phyloP scores from a whole-genome alignment of 2,888 invertebrate species.

The Lepas anatifera region DNA sequence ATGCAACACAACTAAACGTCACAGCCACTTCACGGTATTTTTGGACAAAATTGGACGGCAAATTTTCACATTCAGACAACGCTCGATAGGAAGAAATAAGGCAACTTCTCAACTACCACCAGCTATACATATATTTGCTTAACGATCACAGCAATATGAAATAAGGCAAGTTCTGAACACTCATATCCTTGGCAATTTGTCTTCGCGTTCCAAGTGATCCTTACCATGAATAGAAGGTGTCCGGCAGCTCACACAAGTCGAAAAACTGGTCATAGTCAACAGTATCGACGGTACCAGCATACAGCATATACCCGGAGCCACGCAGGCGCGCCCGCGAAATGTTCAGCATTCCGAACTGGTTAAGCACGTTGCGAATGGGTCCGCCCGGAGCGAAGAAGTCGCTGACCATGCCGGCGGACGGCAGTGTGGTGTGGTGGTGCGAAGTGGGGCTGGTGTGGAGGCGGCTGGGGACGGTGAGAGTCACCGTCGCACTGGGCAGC shows the following conservation, averaged over 20 bases:
- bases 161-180: not conserved
- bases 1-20: too few relatives aligned
- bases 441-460: too few relatives aligned
- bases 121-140: not conserved
- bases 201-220: not conserved
- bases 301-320: not conserved
- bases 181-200: not conserved
- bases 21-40: too few relatives aligned
- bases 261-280: not conserved
- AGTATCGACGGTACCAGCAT: not conserved
- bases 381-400: not conserved
- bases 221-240: constrained; percentile 75
- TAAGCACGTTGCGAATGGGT: not conserved
- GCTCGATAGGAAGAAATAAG: too few relatives aligned
- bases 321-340: not conserved
- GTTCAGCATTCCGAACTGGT: not conserved
- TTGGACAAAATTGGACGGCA: too few relatives aligned
- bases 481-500: too few relatives aligned
- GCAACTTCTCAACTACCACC: not conserved
- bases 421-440: not conserved
- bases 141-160: not conserved
- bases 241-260: constrained; percentile 42
- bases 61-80: too few relatives aligned
- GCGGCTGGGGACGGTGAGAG: too few relatives aligned
- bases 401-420: not conserved